These are phyloP conservation scores for Pygocentrus nattereri DNA, from an alignment of 2,797 vertebrate species.

Conservation along the genomic window DNA sequence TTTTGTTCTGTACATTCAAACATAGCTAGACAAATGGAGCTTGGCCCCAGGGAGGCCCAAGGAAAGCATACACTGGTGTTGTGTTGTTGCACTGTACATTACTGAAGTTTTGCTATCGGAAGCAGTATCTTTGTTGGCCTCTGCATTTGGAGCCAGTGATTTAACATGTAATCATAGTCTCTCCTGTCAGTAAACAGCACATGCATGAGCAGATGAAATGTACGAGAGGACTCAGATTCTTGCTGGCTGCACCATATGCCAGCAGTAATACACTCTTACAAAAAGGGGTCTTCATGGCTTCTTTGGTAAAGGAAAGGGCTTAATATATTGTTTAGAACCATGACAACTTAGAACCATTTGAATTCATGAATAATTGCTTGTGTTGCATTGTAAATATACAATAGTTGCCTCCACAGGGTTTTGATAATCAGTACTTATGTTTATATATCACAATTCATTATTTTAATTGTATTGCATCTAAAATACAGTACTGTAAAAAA, in stretches of 20 bases:
- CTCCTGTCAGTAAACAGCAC: constrained; percentile 57
- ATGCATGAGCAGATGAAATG: constrained; percentile 59
- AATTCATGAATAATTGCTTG: background rate
- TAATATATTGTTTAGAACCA: background rate
- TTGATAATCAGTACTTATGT: no score
- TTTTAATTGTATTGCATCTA: no score
- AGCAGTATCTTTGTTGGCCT: constrained; percentile 54
- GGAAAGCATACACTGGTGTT: constrained; percentile 36
- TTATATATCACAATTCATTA: no score
- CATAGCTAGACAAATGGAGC: constrained; percentile 45
- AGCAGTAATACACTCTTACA: constrained; percentile 27
- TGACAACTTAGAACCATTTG: background rate
- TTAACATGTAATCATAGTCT: constrained; percentile 53
- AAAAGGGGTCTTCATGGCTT: background rate
- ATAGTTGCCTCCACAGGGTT: no score
- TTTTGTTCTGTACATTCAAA: constrained; percentile 45
- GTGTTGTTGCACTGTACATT: constrained; percentile 42
- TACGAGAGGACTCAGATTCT: constrained; percentile 51
- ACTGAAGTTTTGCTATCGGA: constrained; percentile 47
- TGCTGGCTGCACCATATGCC: constrained; percentile 60
- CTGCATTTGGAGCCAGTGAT: constrained; percentile 57
- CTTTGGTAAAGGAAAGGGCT: background rate
- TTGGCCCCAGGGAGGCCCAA: constrained; percentile 42
- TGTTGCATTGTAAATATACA: no score
- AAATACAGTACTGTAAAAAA: no score